Conservation (phyloP, 2,113 vertebrate species). For the Toxostoma redivivum region DNA sequence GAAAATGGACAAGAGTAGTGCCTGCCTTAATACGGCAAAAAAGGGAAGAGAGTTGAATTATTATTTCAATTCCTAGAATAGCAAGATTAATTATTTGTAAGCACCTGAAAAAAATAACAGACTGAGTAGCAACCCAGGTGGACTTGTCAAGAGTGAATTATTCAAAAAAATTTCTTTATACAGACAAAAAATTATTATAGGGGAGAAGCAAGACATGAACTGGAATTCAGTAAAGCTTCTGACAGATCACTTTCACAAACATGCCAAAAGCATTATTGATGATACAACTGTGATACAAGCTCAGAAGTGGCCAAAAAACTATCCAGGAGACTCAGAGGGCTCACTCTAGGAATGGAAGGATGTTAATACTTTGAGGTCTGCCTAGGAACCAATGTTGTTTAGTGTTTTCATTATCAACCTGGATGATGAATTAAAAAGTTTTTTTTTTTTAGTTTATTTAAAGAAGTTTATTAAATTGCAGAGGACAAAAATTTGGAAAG, state of each 20-base stretch:
- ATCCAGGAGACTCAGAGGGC: neutral
- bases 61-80: neutral
- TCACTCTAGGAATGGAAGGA: neutral
- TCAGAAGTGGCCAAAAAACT: neutral
- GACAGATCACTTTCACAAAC: neutral
- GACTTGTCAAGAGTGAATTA: neutral
- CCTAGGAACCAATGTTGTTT: neutral
- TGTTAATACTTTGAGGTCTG: neutral
- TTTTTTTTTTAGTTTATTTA: too few relatives aligned
- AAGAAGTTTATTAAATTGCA: neutral
- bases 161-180: neutral
- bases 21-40: neutral
- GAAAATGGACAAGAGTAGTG: neutral
- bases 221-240: neutral
- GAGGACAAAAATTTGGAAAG: slow-evolving; percentile 14
- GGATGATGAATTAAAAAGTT: neutral
- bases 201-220: neutral
- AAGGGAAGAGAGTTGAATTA: neutral
- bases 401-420: neutral
- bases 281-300: neutral
- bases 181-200: neutral
- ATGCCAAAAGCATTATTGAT: neutral
- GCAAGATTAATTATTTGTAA: neutral
- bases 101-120: neutral
- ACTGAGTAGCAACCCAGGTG: neutral